Conservation (phyloP, 2,113 vertebrate genomes). For the Nesogale talazaci region DNA sequence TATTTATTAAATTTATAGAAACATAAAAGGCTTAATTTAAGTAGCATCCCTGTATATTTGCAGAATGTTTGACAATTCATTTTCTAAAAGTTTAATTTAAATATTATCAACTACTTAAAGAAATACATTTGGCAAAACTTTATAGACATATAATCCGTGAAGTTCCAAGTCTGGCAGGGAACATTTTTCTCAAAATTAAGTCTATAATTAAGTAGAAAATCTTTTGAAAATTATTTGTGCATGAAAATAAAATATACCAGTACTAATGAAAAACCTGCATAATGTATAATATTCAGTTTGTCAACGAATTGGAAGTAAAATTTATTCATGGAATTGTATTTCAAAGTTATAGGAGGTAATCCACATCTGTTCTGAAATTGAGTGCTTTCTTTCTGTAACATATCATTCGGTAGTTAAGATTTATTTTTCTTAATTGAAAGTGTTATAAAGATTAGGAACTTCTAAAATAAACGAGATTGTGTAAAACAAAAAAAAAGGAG, state of each 20-base stretch:
- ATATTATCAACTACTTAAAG: conserved; percentile 35
- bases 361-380: neutral
- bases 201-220: neutral
- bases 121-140: neutral
- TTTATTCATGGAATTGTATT: neutral
- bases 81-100: conserved; percentile 22
- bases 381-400: neutral
- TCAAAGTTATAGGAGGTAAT: neutral
- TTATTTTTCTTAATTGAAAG: conserved; percentile 8
- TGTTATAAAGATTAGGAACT: neutral
- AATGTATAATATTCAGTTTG: neutral
- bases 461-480: neutral
- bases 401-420: neutral
- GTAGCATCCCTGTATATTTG: neutral
- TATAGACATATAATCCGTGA: neutral
- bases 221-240: neutral
- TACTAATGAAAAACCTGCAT: neutral
- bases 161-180: neutral
- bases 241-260: neutral
- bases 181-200: conserved; percentile 14
- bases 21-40: neutral
- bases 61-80: conserved; percentile 26
- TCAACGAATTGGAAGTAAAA: conserved; percentile 2
- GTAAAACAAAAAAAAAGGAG: neutral
- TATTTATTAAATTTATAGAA: conserved; percentile 1